Evolutionary conservation across 2,113 vertebrate genomes (phyloP).

Genomic region (Cyanistes caeruleus): DNA sequence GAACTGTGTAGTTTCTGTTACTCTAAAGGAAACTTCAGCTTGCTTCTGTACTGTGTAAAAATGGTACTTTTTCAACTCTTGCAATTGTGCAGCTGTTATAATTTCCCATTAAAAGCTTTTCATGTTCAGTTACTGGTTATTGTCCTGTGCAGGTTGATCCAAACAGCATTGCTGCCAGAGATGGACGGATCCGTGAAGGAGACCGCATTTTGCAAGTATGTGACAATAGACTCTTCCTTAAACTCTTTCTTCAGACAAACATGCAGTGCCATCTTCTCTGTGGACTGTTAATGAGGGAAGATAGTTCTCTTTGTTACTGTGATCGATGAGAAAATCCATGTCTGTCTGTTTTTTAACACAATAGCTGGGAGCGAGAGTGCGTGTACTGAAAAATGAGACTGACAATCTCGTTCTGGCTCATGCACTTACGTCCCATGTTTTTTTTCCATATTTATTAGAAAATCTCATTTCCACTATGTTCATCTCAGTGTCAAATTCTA

Average conservation of each 20-base stretch:
- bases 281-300: constrained; percentile 43
- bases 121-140: background rate
- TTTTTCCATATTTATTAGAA: constrained; percentile 64
- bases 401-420: constrained; percentile 52
- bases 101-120: background rate
- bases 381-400: constrained; percentile 52
- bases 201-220: constrained; percentile 95
- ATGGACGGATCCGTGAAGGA: constrained; percentile 93
- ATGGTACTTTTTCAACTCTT: background rate
- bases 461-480: constrained; percentile 57
- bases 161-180: constrained; percentile 93
- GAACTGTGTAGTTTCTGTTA: background rate
- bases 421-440: constrained; percentile 46
- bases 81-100: background rate
- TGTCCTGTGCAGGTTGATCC: constrained; percentile 84
- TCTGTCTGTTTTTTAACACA: constrained; percentile 65
- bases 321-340: constrained; percentile 65
- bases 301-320: constrained; percentile 56
- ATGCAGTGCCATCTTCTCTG: background rate
- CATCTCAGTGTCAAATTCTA: constrained; percentile 52
- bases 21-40: background rate
- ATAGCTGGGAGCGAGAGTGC: constrained; percentile 36
- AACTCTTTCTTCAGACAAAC: background rate
- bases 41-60: background rate
- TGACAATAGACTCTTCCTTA: constrained; percentile 15